These are phyloP conservation scores for Pontoporia blainvillei DNA, from an alignment of 2,113 vertebrate species.

Conservation along the genomic window DNA sequence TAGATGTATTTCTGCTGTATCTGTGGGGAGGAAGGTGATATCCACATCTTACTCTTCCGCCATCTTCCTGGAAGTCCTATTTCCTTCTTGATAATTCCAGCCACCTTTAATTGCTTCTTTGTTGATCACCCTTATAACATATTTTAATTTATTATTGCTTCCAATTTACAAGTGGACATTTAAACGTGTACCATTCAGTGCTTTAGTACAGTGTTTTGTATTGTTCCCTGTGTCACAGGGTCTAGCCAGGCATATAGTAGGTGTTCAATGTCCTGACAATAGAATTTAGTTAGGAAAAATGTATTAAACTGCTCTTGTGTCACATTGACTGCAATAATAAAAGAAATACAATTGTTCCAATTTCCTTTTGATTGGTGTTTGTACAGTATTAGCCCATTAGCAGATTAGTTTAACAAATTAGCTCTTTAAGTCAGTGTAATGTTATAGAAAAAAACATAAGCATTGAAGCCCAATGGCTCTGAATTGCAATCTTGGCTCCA, in stretches of 20 bases:
- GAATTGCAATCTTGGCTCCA: background rate
- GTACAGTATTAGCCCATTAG: background rate
- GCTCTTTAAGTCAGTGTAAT: background rate
- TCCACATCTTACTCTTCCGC: too few relatives aligned
- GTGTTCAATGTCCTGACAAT: background rate
- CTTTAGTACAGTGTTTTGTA: background rate
- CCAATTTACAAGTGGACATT: background rate
- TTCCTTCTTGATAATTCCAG: background rate
- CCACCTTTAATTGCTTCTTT: background rate
- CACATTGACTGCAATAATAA: background rate
- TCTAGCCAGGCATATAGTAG: background rate
- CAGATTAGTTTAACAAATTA: conserved; percentile 19
- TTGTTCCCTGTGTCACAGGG: background rate
- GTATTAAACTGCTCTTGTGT: background rate
- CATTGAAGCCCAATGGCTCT: background rate
- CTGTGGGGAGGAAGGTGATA: too few relatives aligned
- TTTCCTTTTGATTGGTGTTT: background rate
- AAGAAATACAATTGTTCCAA: conserved; percentile 13
- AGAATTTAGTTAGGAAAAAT: conserved; percentile 10
- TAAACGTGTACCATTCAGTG: background rate
- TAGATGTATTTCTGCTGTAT: too few relatives aligned
- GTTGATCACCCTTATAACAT: background rate
- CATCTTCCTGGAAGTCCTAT: too few relatives aligned
- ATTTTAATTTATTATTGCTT: background rate
- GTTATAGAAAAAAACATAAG: background rate